Evolutionary conservation across 2,113 vertebrate genomes (phyloP).

Genomic region (Perognathus longimembris): DNA sequence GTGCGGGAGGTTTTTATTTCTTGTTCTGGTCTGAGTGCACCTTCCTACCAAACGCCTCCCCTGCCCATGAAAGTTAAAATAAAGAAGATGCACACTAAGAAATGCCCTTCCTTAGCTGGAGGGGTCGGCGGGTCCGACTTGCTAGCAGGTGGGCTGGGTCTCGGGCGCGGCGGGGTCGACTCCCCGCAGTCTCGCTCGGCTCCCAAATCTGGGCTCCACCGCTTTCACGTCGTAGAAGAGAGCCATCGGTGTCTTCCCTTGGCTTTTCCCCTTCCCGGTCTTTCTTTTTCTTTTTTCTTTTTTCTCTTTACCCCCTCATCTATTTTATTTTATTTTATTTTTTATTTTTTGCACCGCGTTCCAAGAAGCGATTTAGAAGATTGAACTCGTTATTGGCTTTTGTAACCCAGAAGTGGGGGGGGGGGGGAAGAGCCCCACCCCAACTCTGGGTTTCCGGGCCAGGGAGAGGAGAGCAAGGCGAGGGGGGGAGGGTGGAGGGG

Average conservation of each 20-base stretch:
- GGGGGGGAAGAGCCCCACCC: not conserved
- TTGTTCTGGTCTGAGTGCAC: slow-evolving; percentile 25
- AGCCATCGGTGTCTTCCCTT: slow-evolving; percentile 50
- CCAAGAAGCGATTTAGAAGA: slow-evolving; percentile 54
- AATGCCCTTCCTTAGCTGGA: slow-evolving; percentile 75
- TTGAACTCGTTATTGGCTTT: slow-evolving; percentile 55
- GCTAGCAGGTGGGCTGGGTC: slow-evolving; percentile 18
- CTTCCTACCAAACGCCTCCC: slow-evolving; percentile 40
- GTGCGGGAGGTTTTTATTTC: slow-evolving; percentile 62
- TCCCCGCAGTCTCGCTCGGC: too few species aligned
- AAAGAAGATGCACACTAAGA: slow-evolving; percentile 69
- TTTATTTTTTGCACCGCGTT: slow-evolving; percentile 24
- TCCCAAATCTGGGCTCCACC: slow-evolving; percentile 41
- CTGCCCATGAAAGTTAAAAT: slow-evolving; percentile 71
- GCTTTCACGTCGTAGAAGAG: slow-evolving; percentile 81
- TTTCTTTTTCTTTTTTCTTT: not conserved
- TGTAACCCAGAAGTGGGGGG: not conserved
- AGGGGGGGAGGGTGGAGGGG: too few species aligned
- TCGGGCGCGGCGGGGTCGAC: too few species aligned
- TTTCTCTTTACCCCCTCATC: too few species aligned
- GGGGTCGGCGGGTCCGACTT: slow-evolving; percentile 44
- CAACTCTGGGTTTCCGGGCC: slow-evolving; percentile 69
- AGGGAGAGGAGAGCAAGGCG: slow-evolving; percentile 52
- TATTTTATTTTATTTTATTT: not conserved
- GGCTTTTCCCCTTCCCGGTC: too few species aligned